Percentiles rank a stretch among this genome's conserved stretches.
phyloP scores from a whole-genome alignment of 2,113 vertebrate genomes.

The Pica pica region DNA sequence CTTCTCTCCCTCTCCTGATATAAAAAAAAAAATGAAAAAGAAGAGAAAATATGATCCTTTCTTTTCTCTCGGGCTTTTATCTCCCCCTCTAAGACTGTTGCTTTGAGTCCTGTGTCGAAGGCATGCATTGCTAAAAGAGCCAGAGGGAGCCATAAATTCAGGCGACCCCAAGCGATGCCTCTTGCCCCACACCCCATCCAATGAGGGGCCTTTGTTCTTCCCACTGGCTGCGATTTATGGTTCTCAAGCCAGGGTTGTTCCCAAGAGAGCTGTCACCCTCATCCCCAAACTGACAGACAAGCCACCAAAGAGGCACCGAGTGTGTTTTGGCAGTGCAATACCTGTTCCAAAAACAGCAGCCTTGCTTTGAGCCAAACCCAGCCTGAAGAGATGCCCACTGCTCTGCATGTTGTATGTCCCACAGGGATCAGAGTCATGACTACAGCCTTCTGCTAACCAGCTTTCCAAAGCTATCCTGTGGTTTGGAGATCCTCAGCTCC shows the following conservation, averaged over 20 bases:
- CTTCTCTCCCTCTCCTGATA: background rate
- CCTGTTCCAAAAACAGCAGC: background rate
- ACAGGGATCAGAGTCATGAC: background rate
- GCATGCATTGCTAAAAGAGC: conserved; percentile 20
- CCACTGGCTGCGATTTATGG: background rate
- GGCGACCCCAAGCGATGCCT: rapidly evolving
- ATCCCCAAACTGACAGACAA: background rate
- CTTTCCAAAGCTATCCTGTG: background rate
- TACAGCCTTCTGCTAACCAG: background rate
- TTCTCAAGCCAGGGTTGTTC: background rate
- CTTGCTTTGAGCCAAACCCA: background rate
- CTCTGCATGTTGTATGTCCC: background rate
- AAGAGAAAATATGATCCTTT: conserved; percentile 49
- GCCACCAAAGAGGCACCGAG: background rate
- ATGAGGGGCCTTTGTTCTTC: background rate
- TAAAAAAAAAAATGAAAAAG: background rate
- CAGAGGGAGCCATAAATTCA: conserved; percentile 56
- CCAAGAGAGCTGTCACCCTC: background rate
- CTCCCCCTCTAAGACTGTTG: background rate
- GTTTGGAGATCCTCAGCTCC: background rate
- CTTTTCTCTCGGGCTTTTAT: conserved; percentile 57
- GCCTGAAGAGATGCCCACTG: background rate
- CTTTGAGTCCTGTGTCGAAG: conserved; percentile 1
- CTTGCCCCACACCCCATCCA: background rate
- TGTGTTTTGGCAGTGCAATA: background rate